These are phyloP conservation scores for Prolemur simus DNA, from an alignment of 2,113 vertebrate species.

Conservation along the genomic window DNA sequence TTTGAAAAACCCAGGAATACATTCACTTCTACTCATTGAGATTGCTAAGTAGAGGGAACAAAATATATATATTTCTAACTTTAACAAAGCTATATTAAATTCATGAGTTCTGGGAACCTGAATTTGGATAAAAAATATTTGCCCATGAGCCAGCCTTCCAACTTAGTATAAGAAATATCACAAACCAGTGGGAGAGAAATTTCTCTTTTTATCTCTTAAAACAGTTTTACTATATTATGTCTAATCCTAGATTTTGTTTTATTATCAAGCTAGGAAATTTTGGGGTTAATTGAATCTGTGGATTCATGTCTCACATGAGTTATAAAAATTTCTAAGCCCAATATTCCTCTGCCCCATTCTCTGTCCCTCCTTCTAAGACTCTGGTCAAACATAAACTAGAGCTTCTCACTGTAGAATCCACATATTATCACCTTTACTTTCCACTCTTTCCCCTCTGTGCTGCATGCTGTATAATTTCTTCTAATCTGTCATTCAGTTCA, in stretches of 20 bases:
- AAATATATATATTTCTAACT: not conserved
- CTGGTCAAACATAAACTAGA: too few relatives aligned
- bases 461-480: not conserved
- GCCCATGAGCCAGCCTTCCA: not conserved
- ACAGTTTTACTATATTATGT: not conserved
- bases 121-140: not conserved
- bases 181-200: not conserved
- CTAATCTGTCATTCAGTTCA: not conserved
- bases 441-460: not conserved
- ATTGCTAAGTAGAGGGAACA: not conserved
- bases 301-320: not conserved
- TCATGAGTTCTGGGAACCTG: not conserved
- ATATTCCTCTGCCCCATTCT: not conserved
- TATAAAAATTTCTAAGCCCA: not conserved
- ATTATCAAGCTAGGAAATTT: not conserved
- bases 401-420: not conserved
- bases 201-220: not conserved
- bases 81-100: not conserved
- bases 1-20: not conserved
- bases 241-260: not conserved
- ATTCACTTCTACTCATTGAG: not conserved
- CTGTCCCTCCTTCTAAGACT: not conserved
- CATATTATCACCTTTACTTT: not conserved
- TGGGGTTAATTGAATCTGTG: not conserved
- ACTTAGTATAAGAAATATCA: not conserved